Conservation (phyloP, 2,113 vertebrate species). For the Calidris pygmaea region DNA sequence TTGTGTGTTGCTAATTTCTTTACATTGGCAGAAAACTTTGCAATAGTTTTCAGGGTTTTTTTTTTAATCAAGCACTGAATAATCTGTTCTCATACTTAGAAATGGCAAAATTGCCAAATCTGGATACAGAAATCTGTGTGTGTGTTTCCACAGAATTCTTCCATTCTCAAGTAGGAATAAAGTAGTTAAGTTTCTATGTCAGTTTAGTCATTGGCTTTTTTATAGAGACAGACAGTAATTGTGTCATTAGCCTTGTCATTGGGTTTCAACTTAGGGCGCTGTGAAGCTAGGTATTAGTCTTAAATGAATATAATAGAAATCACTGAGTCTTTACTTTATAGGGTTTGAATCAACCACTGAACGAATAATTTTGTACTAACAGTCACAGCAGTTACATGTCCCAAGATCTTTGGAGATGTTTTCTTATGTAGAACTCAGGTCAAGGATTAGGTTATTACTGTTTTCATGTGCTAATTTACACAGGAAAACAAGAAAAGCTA, state of each 20-base stretch:
- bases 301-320: not conserved
- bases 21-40: not conserved
- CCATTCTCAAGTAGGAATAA: not conserved
- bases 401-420: not conserved
- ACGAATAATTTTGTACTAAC: not conserved
- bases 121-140: not conserved
- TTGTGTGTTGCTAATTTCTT: not conserved
- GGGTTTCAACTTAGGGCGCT: not conserved
- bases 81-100: not conserved
- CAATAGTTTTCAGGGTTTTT: not conserved
- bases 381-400: not conserved
- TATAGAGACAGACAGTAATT: not conserved
- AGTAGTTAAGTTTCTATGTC: not conserved
- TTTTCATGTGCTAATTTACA: not conserved
- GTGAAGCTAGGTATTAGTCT: not conserved
- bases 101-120: not conserved
- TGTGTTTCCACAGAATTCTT: not conserved
- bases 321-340: not conserved
- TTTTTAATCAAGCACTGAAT: not conserved
- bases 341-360: not conserved
- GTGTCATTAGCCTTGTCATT: not conserved
- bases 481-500: not conserved
- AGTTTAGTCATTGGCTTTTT: not conserved
- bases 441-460: not conserved
- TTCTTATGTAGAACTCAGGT: not conserved